Evolutionary conservation across 1,140 invertebrate genomes (phyloP), one percentile per base, ranked within the genome.

Genomic region (Orchesella cincta): DNA sequence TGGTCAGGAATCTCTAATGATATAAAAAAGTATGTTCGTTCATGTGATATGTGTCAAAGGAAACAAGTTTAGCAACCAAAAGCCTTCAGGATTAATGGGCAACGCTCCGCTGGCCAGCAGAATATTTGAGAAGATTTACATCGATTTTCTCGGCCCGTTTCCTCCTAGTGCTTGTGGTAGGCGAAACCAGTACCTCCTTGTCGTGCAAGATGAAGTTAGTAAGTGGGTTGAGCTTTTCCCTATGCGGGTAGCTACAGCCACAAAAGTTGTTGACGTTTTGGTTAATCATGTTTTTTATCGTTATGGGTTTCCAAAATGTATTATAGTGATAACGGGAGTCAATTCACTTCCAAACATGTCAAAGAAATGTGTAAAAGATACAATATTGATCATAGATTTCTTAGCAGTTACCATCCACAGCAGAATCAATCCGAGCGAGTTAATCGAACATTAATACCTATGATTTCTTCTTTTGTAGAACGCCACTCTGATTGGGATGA

Each of bases 401-500:
- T 81, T 0, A 82, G 84, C 0, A 46, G 82, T 0, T 87, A 87
- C 76, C 85, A 86, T 77, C 84, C 86, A 1, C 82, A 85, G 70
- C 80, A 84, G 0, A 87, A 88, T 73, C 83, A 83, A 0, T 83
- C 84, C 0, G 87, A 88, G 78, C 73, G 86, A 33, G 84, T 84
- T 12, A 88, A 88, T 75, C 64, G 84, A 16, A 84, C 85, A 28
- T 33, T 88, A 1, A 86, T 87, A 75, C 79, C 82, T 1, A 84
- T 84, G 80, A 77, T 87, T 0, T 74, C 81, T 0, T 84, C 85
- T 1, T 83, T 84, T 26, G 82, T 87, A 0, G 74, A 83, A 0
- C 77, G 86, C 34, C 85, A 87, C 64, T 26, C 51, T 1, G 31
- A 74, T 1, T 87, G 85, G 85, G 81, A 85, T 67, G 52, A 78